Evolutionary conservation across 2,888 invertebrate genomes (phyloP).

Genomic region (Adineta ricciae): DNA sequence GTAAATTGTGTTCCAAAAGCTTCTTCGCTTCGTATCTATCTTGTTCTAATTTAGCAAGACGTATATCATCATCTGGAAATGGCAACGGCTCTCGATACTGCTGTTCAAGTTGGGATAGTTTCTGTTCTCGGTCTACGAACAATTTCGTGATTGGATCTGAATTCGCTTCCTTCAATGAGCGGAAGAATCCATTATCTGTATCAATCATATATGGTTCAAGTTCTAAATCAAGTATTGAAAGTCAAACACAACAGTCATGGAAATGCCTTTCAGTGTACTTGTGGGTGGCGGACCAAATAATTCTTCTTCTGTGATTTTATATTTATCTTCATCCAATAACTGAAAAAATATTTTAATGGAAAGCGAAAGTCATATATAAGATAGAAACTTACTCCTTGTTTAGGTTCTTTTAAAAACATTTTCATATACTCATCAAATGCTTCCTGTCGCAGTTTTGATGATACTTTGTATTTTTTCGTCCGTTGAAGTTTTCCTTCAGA

Average conservation of each 20-base stretch:
- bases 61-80: not conserved
- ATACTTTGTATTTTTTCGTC: constrained; percentile 19
- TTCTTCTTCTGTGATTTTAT: not conserved
- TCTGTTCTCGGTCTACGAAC: not conserved
- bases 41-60: not conserved
- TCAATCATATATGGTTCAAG: not conserved
- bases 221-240: not conserved
- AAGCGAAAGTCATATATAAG: not conserved
- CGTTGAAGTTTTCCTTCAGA: constrained; percentile 2
- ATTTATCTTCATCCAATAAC: not conserved
- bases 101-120: not conserved
- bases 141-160: not conserved
- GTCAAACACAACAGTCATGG: not conserved
- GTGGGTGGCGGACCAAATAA: not conserved
- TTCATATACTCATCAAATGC: constrained; percentile 24
- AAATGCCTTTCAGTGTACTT: not conserved
- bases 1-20: not conserved
- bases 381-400: not conserved
- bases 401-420: not conserved
- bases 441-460: not conserved
- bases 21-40: not conserved
- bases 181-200: not conserved
- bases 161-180: not conserved
- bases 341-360: not conserved
- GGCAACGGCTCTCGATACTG: not conserved